A percentile compares a stretch with the other conserved stretches of the same genome.
Evolutionary conservation across 1,140 invertebrate genomes (phyloP).

Genomic region (Drosophila prosaltans): DNA sequence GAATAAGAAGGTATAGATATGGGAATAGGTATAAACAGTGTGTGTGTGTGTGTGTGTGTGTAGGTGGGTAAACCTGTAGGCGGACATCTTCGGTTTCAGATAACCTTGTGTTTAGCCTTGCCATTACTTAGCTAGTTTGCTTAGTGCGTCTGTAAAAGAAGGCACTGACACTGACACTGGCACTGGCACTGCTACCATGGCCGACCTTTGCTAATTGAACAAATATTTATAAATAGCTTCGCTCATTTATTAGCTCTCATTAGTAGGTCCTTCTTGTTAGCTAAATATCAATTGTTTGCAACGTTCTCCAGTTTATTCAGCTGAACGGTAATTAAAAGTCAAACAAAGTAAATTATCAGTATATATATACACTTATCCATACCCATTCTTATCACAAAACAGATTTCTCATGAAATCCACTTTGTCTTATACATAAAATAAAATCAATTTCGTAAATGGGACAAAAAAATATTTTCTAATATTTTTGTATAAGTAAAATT

Average conservation of each 20-base stretch:
- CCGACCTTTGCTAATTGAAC: slow-evolving; percentile 39
- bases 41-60: background rate
- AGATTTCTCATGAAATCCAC: too few relatives aligned
- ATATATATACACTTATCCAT: too few relatives aligned
- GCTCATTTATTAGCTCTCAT: slow-evolving; percentile 36
- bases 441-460: too few relatives aligned
- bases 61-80: slow-evolving; percentile 9
- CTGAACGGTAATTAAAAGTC: slow-evolving; percentile 2
- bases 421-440: too few relatives aligned
- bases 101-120: slow-evolving; percentile 65
- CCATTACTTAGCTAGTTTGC: slow-evolving; percentile 42
- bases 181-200: too few relatives aligned
- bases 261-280: slow-evolving; percentile 17
- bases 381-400: too few relatives aligned
- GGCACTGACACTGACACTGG: too few relatives aligned
- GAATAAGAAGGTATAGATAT: slow-evolving; percentile 13
- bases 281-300: slow-evolving; percentile 24
- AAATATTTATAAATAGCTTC: slow-evolving; percentile 54
- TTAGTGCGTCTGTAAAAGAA: slow-evolving; percentile 37
- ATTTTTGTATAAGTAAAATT: too few relatives aligned
- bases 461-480: too few relatives aligned
- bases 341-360: background rate
- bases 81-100: slow-evolving; percentile 16
- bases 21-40: slow-evolving; percentile 13
- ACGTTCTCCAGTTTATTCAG: slow-evolving; percentile 1